A percentile compares a stretch with the other conserved stretches of the same genome.
Evolutionary conservation across 2,888 invertebrate species (phyloP).

Genomic region (Dryococelus australis): DNA sequence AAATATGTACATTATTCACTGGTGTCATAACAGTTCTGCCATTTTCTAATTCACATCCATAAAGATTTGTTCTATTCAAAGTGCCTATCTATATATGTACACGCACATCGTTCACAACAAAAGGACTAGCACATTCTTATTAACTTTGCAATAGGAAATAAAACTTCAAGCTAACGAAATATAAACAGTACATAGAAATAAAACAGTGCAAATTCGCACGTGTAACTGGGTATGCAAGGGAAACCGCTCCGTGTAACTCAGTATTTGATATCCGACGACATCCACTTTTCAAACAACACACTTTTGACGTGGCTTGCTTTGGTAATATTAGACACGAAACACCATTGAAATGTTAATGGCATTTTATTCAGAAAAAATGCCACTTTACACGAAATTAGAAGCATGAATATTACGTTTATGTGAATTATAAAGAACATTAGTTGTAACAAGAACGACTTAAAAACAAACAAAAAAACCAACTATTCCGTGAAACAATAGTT

Average conservation of each 20-base stretch:
- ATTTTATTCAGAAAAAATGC: not conserved
- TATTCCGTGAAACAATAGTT: no score
- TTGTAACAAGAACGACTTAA: no score
- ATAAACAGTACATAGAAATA: not conserved
- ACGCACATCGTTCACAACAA: slow-evolving; percentile 37
- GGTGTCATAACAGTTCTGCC: not conserved
- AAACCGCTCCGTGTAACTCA: not conserved
- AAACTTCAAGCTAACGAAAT: not conserved
- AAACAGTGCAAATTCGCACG: not conserved
- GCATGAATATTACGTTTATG: not conserved
- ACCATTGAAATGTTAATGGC: not conserved
- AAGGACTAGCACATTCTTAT: slow-evolving; percentile 38
- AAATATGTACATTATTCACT: no score
- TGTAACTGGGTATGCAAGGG: not conserved
- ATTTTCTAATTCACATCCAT: slow-evolving; percentile 5
- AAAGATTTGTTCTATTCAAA: slow-evolving; percentile 21
- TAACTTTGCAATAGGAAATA: slow-evolving; percentile 3
- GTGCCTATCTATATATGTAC: slow-evolving; percentile 35
- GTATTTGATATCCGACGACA: not conserved
- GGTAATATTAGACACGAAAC: not conserved
- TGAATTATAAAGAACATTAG: no score
- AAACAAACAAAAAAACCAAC: no score
- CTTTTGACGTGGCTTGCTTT: not conserved
- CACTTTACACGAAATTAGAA: not conserved
- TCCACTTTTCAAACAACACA: not conserved